Percentiles rank a stretch among this genome's conserved stretches.
phyloP scores from a whole-genome alignment of 2,888 invertebrate genomes.

The Meandrusa payeni region DNA sequence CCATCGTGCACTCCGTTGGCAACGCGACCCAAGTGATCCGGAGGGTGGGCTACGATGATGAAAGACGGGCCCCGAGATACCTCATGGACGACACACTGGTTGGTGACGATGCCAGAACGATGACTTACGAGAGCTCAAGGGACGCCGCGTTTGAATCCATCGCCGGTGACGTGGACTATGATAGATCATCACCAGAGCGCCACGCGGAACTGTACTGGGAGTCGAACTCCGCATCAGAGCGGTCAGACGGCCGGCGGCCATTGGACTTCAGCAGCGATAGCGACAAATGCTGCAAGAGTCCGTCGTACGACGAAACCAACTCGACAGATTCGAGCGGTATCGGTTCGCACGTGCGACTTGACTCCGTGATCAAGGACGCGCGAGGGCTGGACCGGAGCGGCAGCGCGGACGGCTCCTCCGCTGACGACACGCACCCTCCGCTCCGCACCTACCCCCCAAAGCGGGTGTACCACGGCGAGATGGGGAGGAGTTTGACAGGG shows the following conservation, averaged over 20 bases:
- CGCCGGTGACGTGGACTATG: conserved; percentile 50
- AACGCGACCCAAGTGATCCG: conserved; percentile 71
- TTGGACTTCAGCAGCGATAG: conserved; percentile 71
- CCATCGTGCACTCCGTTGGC: conserved; percentile 60
- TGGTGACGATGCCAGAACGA: conserved; percentile 56
- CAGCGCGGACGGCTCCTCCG: conserved; percentile 55
- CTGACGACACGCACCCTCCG: conserved; percentile 59
- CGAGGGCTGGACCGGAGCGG: conserved; percentile 49
- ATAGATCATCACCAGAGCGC: conserved; percentile 61
- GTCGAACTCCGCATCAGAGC: conserved; percentile 60
- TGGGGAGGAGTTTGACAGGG: conserved; percentile 65
- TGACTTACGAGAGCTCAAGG: conserved; percentile 56
- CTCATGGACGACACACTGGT: conserved; percentile 59
- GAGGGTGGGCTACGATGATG: conserved; percentile 59
- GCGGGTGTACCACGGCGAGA: conserved; percentile 45
- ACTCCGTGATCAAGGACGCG: conserved; percentile 72
- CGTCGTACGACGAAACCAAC: conserved; percentile 63
- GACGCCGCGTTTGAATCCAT: conserved; percentile 54
- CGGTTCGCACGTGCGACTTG: conserved; percentile 61
- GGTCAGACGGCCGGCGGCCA: conserved; percentile 54
- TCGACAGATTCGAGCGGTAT: conserved; percentile 67
- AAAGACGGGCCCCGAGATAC: conserved; percentile 47
- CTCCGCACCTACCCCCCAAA: conserved; percentile 65
- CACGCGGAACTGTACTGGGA: conserved; percentile 72
- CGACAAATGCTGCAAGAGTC: conserved; percentile 73